These are phyloP conservation scores for Sminthurinus aureus DNA, from an alignment of 2,888 invertebrate genomes.

Conservation along the genomic window DNA sequence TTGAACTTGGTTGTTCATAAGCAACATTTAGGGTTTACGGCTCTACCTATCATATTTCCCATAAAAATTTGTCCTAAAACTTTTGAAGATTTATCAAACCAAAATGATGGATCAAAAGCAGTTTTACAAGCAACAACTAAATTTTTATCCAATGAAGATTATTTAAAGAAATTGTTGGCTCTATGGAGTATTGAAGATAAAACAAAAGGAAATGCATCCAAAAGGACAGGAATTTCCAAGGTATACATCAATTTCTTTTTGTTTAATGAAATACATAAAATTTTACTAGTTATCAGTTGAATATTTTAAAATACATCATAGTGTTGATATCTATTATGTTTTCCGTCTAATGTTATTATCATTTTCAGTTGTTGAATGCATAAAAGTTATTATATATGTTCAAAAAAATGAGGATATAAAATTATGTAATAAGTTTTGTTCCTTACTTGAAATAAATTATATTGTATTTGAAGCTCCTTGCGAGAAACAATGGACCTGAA, in stretches of 20 bases:
- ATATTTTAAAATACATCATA: too few relatives aligned
- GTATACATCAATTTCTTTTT: conserved; percentile 2
- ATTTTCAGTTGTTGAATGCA: not conserved
- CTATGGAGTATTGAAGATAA: conserved; percentile 84
- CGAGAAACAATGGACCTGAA: conserved; percentile 56
- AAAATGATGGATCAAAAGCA: conserved; percentile 62
- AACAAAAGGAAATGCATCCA: conserved; percentile 55
- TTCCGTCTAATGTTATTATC: not conserved
- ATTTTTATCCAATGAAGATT: conserved; percentile 73
- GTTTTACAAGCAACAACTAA: conserved; percentile 64
- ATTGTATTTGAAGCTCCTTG: conserved; percentile 47
- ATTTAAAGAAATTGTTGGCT: conserved; percentile 74
- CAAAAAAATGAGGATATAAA: not conserved
- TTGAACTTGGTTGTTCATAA: conserved; percentile 53
- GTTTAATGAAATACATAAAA: conserved; percentile 4
- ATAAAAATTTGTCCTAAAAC: conserved; percentile 50
- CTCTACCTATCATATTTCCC: conserved; percentile 48
- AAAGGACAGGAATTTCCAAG: conserved; percentile 45
- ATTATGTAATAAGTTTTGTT: not conserved
- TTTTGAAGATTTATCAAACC: conserved; percentile 46
- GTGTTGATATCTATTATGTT: too few relatives aligned
- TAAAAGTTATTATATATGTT: too few relatives aligned
- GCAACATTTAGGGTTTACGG: conserved; percentile 56
- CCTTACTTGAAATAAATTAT: too few relatives aligned
- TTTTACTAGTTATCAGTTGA: too few relatives aligned